These are phyloP conservation scores for Diplodus puntazzo DNA, from an alignment of 2,797 vertebrate species.

Conservation along the genomic window DNA sequence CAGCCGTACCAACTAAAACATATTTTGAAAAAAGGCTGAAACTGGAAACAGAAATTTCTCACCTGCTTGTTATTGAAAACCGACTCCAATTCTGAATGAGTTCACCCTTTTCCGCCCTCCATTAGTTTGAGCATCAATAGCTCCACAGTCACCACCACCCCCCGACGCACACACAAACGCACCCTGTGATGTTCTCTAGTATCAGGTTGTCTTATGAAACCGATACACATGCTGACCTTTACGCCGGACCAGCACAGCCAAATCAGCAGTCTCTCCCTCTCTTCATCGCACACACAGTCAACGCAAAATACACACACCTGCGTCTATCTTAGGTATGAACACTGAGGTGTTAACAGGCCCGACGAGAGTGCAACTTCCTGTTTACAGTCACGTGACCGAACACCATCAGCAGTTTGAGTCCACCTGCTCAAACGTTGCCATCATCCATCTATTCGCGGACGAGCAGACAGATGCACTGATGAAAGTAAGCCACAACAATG, in stretches of 20 bases:
- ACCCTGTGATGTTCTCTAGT: constrained; percentile 41
- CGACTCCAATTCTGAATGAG: constrained; percentile 4
- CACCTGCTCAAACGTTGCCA: constrained; percentile 62
- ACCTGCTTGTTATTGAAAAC: not conserved
- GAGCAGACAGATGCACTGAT: constrained; percentile 3
- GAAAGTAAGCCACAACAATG: constrained; percentile 38
- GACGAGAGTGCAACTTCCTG: constrained; percentile 55
- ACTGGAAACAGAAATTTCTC: not conserved
- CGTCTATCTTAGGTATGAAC: constrained; percentile 25
- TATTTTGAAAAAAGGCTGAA: not conserved
- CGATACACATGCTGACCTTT: constrained; percentile 75
- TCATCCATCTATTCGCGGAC: constrained; percentile 29
- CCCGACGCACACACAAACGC: constrained; percentile 3
- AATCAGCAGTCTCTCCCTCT: constrained; percentile 36
- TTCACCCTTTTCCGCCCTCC: constrained; percentile 19
- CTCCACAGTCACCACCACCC: not conserved
- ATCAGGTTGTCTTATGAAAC: constrained; percentile 75
- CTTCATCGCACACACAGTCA: not conserved
- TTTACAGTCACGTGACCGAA: constrained; percentile 50
- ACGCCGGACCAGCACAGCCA: constrained; percentile 38
- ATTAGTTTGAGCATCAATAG: constrained; percentile 19
- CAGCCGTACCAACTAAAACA: not conserved
- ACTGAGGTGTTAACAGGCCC: constrained; percentile 45
- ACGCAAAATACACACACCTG: constrained; percentile 12
- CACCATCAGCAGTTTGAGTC: constrained; percentile 24